These are phyloP conservation scores for Piscicola geometra DNA, from an alignment of 2,888 invertebrate species.

Conservation along the genomic window DNA sequence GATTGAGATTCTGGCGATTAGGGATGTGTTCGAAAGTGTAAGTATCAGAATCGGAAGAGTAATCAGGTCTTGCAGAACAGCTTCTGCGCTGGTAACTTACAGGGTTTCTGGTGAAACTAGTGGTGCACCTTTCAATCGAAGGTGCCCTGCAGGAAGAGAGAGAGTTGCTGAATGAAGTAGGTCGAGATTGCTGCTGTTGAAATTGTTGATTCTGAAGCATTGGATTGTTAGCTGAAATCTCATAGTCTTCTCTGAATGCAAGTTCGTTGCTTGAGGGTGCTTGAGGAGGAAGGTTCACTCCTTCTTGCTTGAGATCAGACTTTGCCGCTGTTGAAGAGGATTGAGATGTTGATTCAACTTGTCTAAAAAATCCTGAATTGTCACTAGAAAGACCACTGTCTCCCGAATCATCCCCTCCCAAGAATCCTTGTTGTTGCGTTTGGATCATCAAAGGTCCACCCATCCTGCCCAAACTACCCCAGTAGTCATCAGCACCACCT, in stretches of 20 bases:
- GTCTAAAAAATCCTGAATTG: slow-evolving; percentile 36
- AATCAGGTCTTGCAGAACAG: slow-evolving; percentile 38
- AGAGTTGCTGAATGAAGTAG: slow-evolving; percentile 31
- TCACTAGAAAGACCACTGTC: slow-evolving; percentile 39
- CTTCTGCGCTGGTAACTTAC: slow-evolving; percentile 25
- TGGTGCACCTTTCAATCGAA: slow-evolving; percentile 26
- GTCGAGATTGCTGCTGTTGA: slow-evolving; percentile 38
- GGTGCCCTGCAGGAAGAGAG: slow-evolving; percentile 29
- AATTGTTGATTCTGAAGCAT: slow-evolving; percentile 28
- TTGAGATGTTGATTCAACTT: slow-evolving; percentile 22
- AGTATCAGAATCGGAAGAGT: slow-evolving; percentile 42
- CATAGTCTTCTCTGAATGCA: slow-evolving; percentile 26
- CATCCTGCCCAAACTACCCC: slow-evolving; percentile 31
- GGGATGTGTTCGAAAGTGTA: slow-evolving; percentile 29
- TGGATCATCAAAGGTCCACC: slow-evolving; percentile 30
- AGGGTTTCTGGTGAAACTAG: slow-evolving; percentile 21
- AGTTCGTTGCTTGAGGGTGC: slow-evolving; percentile 5
- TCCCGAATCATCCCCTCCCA: slow-evolving; percentile 38
- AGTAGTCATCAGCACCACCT: slow-evolving; percentile 24
- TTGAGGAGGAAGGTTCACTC: background rate
- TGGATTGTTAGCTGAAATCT: slow-evolving; percentile 21
- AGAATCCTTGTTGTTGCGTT: slow-evolving; percentile 31
- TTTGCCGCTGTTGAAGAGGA: slow-evolving; percentile 21
- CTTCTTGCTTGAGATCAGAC: slow-evolving; percentile 9
- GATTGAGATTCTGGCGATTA: slow-evolving; percentile 16